Evolutionary conservation across 2,113 vertebrate genomes (phyloP), one percentile per base, ranked within the genome.

Genomic region (Tapirus terrestris): DNA sequence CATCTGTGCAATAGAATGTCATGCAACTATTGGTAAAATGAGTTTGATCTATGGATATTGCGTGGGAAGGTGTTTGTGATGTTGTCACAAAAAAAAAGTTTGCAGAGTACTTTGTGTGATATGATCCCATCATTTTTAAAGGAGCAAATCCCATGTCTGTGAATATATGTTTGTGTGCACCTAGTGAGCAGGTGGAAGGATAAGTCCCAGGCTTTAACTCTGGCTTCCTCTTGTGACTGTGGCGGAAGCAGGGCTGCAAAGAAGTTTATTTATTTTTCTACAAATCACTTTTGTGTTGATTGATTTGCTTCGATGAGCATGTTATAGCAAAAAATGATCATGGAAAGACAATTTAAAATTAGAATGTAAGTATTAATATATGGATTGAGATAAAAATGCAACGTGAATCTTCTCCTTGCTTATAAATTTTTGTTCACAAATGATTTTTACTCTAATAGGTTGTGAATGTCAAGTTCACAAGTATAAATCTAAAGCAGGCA

Each of bases 251-350:
- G 67, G 63, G 58, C 51, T 80, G 75, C 51, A 70, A 70, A 58
- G 31, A 90, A 89, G n/a, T 70, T 25, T 83, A 76, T 80, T 76
- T 92, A 76, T 80, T 76, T 92, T 79, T 33, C 48, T 88, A 68
- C n/a, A 58, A 61, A 48, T 25, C 33, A 82, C 20, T 81, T 92
- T 85, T 89, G 48, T 80, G 45, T 31, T 94, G 56, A 72, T 20
- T 33, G 31, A 79, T 86, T 85, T 65, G n/a, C 79, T 89, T 80
- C 63, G 48, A 48, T 48, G 67, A 81, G 21, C 53, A 77, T 48
- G 23, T 60, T 17, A 29, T 8, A 89, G 70, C 53, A 84, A 91
- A 82, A 81, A 72, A 45, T 36, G 76, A 63, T 87, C 48, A 65
- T 20, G n/a, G 36, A 94, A 65, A 80, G 27, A 17, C 53, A 75